Conservation (phyloP, 2,113 vertebrate species). For the Hemiscyllium ocellatum region DNA sequence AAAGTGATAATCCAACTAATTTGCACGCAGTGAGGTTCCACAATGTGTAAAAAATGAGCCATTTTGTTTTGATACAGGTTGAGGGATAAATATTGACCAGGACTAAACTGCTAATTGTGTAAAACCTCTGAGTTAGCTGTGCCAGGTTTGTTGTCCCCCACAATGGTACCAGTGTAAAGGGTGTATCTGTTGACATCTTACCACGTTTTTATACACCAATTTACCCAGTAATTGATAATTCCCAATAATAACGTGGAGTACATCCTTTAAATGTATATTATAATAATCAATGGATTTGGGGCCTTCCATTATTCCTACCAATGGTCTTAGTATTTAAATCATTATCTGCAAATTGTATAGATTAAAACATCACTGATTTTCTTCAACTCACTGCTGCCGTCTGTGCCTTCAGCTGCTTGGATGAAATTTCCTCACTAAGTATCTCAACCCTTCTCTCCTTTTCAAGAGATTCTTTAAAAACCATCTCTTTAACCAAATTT, state of each 20-base stretch:
- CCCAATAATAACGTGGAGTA: neutral
- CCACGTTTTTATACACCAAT: neutral
- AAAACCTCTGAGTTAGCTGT: neutral
- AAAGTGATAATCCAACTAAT: neutral
- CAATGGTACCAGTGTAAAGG: neutral
- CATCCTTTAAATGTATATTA: neutral
- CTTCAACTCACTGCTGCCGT: neutral
- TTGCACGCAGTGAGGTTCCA: neutral
- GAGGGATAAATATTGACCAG: neutral
- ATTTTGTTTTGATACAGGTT: neutral
- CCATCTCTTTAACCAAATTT: neutral
- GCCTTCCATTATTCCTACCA: neutral
- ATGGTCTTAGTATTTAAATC: neutral
- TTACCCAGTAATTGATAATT: neutral
- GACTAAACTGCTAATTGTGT: neutral
- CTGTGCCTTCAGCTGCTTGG: neutral
- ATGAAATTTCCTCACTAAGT: neutral
- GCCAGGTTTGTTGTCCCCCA: neutral
- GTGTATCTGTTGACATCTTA: neutral
- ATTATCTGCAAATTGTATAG: neutral
- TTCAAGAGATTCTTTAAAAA: neutral
- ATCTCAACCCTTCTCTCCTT: neutral
- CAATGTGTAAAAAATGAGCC: neutral
- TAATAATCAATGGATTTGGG: neutral
- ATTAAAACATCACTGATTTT: neutral